Evolutionary conservation across 2,888 invertebrate species (phyloP), one percentile per base, ranked within the genome.

Genomic region (Seladonia tumulorum): DNA sequence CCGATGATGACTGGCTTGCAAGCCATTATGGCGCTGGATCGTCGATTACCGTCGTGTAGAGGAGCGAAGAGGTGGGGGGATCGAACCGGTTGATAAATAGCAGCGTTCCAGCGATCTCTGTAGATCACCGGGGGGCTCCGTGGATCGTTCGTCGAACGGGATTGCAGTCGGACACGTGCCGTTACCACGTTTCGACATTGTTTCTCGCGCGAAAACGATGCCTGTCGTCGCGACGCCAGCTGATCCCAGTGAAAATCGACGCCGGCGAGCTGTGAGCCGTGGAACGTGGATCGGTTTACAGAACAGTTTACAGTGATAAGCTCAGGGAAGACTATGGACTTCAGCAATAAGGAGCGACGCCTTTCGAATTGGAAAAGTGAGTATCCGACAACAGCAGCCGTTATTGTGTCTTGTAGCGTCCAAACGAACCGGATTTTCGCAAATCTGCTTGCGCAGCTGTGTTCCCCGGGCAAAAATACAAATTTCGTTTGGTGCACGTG

Each of bases 41-140:
- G 3, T 10, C 53, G 53, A 22, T 53, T 10, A n/a, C 8, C 22
- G 35, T 10, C n/a, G 39, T 12, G 22, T 39, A 5, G 18, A 3
- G 12, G 12, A 0, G 22, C 10, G 22, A 39, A 39, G 68, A 5
- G 1, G 68, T 10, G 39, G 68, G 35, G 29, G 29, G 66, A 53
- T 53, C 53, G 35, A 66, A 35, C 66, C 25, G 35, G 39, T 68
- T 68, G 68, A 68, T 68, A 68, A 68, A 68, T 39, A 68, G 18
- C 39, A 68, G 39, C 16, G 60, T 60, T 16, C 25, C 60, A 5
- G 35, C 66, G 16, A 66, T 66, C 16, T 3, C 66, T 66, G 18
- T 29, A 35, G 66, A 66, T 66, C 35, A 66, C 66, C 1, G 35
- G 66, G 35, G 2, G 22, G 22, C 29, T 35, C 7, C 66, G 16